A percentile compares a stretch with the other conserved stretches of the same genome.
phyloP scores from a whole-genome alignment of 2,113 vertebrate species.

The Ailurus styani region DNA sequence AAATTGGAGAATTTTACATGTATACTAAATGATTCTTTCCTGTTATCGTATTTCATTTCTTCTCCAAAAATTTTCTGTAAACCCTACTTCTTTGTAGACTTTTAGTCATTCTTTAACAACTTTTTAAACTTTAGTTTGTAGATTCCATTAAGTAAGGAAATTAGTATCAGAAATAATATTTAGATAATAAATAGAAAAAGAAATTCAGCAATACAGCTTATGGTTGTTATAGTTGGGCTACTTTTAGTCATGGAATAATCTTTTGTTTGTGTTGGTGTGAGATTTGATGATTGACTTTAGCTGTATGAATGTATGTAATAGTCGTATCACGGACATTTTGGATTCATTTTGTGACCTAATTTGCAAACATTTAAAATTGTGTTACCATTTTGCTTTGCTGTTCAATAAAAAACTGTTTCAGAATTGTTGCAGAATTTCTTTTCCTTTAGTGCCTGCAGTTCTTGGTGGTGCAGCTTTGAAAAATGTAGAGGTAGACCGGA shows the following conservation, averaged over 20 bases:
- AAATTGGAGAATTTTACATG: background rate
- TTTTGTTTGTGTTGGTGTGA: conserved; percentile 43
- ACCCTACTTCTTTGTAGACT: background rate
- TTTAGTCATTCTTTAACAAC: background rate
- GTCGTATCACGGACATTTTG: conserved; percentile 21
- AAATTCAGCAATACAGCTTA: conserved; percentile 12
- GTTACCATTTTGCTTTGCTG: conserved; percentile 79
- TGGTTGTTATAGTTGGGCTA: conserved; percentile 23
- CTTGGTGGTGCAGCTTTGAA: background rate
- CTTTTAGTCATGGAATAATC: background rate
- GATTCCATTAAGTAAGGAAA: conserved; percentile 26
- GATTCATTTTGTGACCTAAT: conserved; percentile 57
- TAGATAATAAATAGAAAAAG: background rate
- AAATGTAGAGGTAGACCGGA: background rate
- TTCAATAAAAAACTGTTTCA: conserved; percentile 65
- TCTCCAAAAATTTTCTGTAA: background rate
- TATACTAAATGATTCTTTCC: background rate
- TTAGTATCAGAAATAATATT: background rate
- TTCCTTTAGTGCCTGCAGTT: background rate
- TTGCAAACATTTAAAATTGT: conserved; percentile 69
- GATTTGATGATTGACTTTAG: conserved; percentile 51
- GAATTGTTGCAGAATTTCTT: background rate
- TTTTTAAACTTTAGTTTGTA: conserved; percentile 11
- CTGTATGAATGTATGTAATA: conserved; percentile 55
- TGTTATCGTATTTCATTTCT: background rate